A percentile compares a stretch with the other conserved stretches of the same genome.
phyloP scores from a whole-genome alignment of 2,797 vertebrate species.

The Lagorchestes hirsutus region DNA sequence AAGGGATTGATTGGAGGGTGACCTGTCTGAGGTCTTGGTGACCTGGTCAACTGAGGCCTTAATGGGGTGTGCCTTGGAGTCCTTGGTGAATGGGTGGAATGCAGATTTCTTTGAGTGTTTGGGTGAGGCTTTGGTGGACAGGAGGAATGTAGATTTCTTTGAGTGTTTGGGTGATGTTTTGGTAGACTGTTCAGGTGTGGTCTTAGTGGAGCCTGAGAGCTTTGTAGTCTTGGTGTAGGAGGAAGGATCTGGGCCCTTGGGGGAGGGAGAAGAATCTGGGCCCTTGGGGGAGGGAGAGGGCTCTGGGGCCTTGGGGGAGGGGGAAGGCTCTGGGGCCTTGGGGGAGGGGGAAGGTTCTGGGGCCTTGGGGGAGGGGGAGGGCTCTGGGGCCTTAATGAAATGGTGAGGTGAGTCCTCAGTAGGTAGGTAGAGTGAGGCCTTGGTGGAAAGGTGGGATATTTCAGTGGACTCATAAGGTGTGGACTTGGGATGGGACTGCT shows the following conservation, averaged over 20 bases:
- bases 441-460: not conserved
- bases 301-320: not conserved
- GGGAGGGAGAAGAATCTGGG: accelerated
- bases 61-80: too few species aligned
- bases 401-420: not conserved
- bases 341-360: not conserved
- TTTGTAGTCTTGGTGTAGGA: not conserved
- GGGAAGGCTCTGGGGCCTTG: accelerated
- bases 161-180: too few species aligned
- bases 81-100: too few species aligned
- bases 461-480: not conserved
- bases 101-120: too few species aligned
- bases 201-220: not conserved
- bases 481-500: not conserved
- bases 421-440: not conserved
- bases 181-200: too few species aligned
- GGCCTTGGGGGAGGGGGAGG: not conserved
- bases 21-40: not conserved
- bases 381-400: not conserved
- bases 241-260: too few species aligned
- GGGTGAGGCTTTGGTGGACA: too few species aligned
- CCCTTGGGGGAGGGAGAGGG: not conserved
- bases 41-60: not conserved
- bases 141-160: too few species aligned
- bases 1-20: too few species aligned